Percentiles rank a stretch among this genome's conserved stretches.
These are phyloP conservation scores for Probaryconus sp. DNA, from an alignment of 1,140 invertebrate genomes.

Conservation along the genomic window DNA sequence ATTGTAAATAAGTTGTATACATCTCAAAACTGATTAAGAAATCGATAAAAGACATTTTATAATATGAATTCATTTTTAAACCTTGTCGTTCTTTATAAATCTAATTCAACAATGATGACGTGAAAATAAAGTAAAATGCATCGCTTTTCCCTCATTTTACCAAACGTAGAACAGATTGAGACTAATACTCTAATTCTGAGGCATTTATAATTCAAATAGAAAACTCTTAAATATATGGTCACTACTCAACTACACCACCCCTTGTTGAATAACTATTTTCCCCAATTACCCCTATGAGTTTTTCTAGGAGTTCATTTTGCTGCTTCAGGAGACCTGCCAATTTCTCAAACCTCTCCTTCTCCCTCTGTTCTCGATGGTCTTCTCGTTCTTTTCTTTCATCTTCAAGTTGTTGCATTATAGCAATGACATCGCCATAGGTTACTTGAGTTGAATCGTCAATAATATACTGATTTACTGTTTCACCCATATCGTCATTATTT, in stretches of 20 bases:
- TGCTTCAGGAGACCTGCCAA: conserved; percentile 44
- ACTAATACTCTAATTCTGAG: conserved; percentile 36
- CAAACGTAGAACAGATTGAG: too few species aligned
- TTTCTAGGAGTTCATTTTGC: conserved; percentile 55
- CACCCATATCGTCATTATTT: conserved; percentile 47
- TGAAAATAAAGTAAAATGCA: too few species aligned
- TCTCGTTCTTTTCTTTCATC: conserved; percentile 56
- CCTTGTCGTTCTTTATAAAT: too few species aligned
- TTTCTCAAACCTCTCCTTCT: conserved; percentile 55
- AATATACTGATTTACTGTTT: conserved; percentile 55
- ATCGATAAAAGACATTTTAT: too few species aligned
- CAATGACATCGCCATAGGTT: conserved; percentile 57
- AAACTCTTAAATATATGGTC: too few species aligned
- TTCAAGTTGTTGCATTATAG: conserved; percentile 56
- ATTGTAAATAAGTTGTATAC: too few species aligned
- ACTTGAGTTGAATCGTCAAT: conserved; percentile 56
- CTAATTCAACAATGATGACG: too few species aligned
- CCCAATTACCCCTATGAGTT: conserved; percentile 39
- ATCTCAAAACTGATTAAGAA: too few species aligned
- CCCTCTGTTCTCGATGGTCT: conserved; percentile 49
- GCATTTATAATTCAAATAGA: conserved; percentile 55
- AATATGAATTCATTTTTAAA: too few species aligned
- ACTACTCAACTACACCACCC: too few species aligned
- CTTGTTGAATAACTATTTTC: conserved; percentile 35
- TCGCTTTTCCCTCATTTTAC: too few species aligned